Evolutionary conservation across 2,797 vertebrate species (phyloP), one percentile per base, ranked within the genome.

Genomic region (Luscinia luscinia): DNA sequence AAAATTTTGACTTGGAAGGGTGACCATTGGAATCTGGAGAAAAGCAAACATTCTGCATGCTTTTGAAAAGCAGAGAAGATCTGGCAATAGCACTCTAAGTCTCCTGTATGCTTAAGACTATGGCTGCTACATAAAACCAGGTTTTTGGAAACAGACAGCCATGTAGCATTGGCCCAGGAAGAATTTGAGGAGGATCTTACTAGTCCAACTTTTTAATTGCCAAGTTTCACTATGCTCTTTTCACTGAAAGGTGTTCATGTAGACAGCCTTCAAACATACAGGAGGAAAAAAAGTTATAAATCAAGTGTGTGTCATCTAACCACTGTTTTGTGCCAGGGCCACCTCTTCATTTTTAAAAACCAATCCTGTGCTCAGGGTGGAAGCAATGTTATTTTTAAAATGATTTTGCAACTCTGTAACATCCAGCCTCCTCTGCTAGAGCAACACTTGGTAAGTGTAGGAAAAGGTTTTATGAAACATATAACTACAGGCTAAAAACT

Each of bases 391-490:
- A 36, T 68, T 78, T 91, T 81, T 5, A 12, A 91, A 87, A 52
- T 21, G 5, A 76, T 61, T 87, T 55, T 1, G 0, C 67, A 89
- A 69, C 41, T 64, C 45, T 49, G 34, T 82, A 84, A 68, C 24
- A 92, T n/a, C 22, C n/a, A 81, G n/a, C 45, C 58, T 87, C 66
- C 79, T 77, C 75, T 61, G 59, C 67, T 73, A 70, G 88, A 93
- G 72, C n/a, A 89, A 84, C 46, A 77, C 28, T 49, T 9, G 18
- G 12, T n/a, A 85, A 87, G 28, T 20, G 40, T 32, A 89, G 48
- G 38, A 74, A 83, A 52, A 26, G 20, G 11, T 61, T 89, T 87
- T 32, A 40, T 54, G 52, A 62, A 87, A 85, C 15, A 52, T 36
- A 68, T 2, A 84, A 81, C 15, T n/a, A 76, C 69, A 90, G 18